Conservation (phyloP, 2,113 vertebrate genomes). For the Seriola rivoliana region DNA sequence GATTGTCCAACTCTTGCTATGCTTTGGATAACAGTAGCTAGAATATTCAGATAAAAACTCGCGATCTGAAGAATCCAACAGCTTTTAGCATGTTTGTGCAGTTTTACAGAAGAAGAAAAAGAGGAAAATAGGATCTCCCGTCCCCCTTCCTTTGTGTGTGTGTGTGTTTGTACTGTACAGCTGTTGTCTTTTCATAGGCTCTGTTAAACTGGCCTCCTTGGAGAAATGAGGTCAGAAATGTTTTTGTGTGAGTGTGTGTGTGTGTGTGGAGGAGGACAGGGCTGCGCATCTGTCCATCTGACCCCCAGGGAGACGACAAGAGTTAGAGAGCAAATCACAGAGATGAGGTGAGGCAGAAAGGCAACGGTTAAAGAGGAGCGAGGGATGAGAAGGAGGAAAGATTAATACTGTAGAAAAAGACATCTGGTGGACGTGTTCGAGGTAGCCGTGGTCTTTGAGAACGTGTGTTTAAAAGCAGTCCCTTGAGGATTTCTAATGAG, state of each 20-base stretch:
- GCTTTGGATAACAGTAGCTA: neutral
- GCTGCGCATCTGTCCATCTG: conserved; percentile 68
- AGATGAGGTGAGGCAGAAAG: conserved; percentile 55
- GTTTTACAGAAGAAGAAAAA: conserved; percentile 12
- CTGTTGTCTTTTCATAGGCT: conserved; percentile 51
- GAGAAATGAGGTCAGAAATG: conserved; percentile 66
- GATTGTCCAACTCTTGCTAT: neutral
- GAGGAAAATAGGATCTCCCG: neutral
- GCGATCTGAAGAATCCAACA: neutral
- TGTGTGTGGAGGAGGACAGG: conserved; percentile 10
- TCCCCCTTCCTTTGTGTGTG: neutral
- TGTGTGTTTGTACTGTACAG: conserved; percentile 40
- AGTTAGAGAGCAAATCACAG: conserved; percentile 41
- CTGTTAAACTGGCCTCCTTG: conserved; percentile 45
- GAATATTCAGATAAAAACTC: too few species aligned
- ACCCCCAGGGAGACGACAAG: conserved; percentile 59
- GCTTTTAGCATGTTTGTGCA: neutral
- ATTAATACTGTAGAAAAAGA: conserved; percentile 48
- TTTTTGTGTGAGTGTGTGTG: conserved; percentile 6
- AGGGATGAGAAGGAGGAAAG: conserved; percentile 25
- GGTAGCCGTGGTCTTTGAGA: conserved; percentile 38
- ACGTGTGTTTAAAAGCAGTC: conserved; percentile 38
- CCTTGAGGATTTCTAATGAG: conserved; percentile 69
- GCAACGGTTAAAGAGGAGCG: conserved; percentile 57
- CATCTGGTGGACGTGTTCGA: conserved; percentile 63